Conservation (phyloP, 2,888 invertebrate genomes). For the Dugesia japonica region DNA sequence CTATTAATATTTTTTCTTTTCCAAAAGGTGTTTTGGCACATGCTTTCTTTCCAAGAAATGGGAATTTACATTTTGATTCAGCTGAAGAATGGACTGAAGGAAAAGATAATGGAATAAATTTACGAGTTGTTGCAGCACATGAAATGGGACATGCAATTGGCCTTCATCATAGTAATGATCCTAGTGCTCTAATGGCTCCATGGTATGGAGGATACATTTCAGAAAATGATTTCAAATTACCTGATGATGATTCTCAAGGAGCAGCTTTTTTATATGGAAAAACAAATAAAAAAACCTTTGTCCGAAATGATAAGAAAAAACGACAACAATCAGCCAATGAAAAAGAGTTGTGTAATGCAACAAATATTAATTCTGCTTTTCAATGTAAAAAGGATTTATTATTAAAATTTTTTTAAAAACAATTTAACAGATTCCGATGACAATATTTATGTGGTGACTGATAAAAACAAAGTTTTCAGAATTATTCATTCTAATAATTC, state of each 20-base stretch:
- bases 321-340: neutral
- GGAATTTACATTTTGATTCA: constrained; percentile 11
- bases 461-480: neutral
- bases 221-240: neutral
- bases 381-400: neutral
- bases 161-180: neutral
- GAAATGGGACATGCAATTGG: constrained; percentile 2
- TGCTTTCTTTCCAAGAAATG: neutral
- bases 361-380: neutral
- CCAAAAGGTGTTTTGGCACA: neutral
- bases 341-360: neutral
- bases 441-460: neutral
- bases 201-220: constrained; percentile 9
- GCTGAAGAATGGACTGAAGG: neutral
- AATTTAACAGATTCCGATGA: neutral
- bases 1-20: too few species aligned
- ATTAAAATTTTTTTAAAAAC: neutral
- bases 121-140: neutral
- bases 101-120: neutral
- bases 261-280: neutral
- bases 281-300: neutral
- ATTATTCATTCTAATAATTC: neutral
- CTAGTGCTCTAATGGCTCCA: neutral
- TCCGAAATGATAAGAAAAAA: neutral
- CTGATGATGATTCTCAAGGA: neutral